Conservation (phyloP, 2,888 invertebrate species). For the Cephus pulcher region DNA sequence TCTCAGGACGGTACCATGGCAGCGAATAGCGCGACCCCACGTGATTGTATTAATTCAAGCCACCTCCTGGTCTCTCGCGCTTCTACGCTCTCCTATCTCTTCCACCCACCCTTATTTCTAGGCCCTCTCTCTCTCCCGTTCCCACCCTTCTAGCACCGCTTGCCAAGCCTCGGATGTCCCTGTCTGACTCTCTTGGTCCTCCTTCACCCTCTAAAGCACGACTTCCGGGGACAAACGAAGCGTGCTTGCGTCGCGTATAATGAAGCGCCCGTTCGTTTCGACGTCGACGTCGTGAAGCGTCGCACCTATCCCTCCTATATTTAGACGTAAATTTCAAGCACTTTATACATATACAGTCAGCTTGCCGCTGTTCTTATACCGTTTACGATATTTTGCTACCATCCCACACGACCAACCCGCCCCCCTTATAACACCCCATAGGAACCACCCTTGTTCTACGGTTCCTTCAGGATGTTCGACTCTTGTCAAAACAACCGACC, state of each 20-base stretch:
- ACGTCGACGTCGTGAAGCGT: constrained; percentile 27
- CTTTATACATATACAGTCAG: neutral
- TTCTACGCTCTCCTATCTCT: too few relatives aligned
- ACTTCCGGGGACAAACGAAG: constrained; percentile 66
- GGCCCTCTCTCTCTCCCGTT: neutral
- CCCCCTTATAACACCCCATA: too few relatives aligned
- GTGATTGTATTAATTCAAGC: constrained; percentile 63
- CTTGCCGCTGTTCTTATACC: too few relatives aligned
- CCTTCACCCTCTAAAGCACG: constrained; percentile 49
- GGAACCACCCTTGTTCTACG: too few relatives aligned
- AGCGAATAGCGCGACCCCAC: constrained; percentile 17
- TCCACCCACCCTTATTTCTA: too few relatives aligned
- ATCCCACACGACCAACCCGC: too few relatives aligned
- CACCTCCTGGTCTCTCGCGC: constrained; percentile 19
- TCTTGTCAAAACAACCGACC: constrained; percentile 21
- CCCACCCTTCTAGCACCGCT: neutral
- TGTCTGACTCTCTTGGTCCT: neutral
- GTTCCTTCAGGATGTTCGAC: constrained; percentile 11
- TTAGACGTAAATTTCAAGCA: constrained; percentile 21
- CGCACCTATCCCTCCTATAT: constrained; percentile 17
- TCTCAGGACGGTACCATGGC: constrained; percentile 20
- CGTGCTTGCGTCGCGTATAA: constrained; percentile 64
- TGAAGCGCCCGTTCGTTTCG: constrained; percentile 54
- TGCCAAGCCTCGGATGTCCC: too few relatives aligned
- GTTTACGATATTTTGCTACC: too few relatives aligned